Evolutionary conservation across 1,140 invertebrate species (phyloP).

Genomic region (Drosophila jambulina): DNA sequence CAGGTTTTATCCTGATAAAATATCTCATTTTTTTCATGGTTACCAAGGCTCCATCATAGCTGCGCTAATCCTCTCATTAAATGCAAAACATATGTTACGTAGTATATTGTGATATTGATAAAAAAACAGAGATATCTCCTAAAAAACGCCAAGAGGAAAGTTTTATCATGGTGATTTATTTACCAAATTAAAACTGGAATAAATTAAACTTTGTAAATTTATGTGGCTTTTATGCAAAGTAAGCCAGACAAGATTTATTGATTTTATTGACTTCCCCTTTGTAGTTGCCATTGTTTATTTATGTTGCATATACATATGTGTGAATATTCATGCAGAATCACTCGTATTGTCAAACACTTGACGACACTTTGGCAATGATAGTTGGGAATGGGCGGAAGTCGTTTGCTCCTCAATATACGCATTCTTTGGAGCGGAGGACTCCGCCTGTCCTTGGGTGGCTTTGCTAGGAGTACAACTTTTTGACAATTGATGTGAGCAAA

Average conservation of each 20-base stretch:
- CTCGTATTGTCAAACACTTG: slow-evolving; percentile 37
- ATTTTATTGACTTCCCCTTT: not conserved
- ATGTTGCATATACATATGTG: not conserved
- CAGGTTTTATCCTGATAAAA: not conserved
- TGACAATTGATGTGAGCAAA: slow-evolving; percentile 79
- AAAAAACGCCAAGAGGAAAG: not conserved
- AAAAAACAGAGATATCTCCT: not conserved
- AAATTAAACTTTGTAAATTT: slow-evolving; percentile 16
- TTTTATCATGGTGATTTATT: slow-evolving; percentile 4
- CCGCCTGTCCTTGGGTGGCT: slow-evolving; percentile 10
- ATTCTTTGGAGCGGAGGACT: slow-evolving; percentile 26
- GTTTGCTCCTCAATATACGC: slow-evolving; percentile 50
- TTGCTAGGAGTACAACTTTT: slow-evolving; percentile 56
- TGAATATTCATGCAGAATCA: slow-evolving; percentile 13
- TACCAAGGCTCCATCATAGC: not conserved
- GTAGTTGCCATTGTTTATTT: slow-evolving; percentile 2
- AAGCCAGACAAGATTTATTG: slow-evolving; percentile 11
- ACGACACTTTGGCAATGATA: slow-evolving; percentile 57
- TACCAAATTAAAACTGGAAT: slow-evolving; percentile 7
- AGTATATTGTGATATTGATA: not conserved
- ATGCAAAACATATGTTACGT: not conserved
- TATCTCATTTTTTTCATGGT: not conserved
- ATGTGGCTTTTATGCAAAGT: slow-evolving; percentile 14
- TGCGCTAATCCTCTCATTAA: not conserved
- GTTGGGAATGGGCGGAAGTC: slow-evolving; percentile 51